Evolutionary conservation across 2,888 invertebrate species (phyloP), one percentile per base, ranked within the genome.

Genomic region (Thera britannica): DNA sequence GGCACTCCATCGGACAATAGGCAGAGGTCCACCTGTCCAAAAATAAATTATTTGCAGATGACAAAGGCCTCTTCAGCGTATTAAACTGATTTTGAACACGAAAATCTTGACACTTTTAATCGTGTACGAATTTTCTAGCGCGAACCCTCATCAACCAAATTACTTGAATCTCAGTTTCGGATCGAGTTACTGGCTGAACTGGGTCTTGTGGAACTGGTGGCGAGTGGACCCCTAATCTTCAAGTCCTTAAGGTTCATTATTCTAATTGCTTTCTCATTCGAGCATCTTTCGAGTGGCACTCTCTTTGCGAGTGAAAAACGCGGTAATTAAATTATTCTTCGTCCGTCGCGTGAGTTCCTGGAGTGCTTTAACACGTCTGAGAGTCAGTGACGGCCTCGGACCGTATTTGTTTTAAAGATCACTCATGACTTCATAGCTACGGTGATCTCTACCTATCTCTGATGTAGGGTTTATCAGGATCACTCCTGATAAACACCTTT

Each of bases 261-360:
- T 81, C 78, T 83, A 84, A 84, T 84, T 83, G 84, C 81, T 83
- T 82, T 75, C 90, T 89, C 88, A 89, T 88, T 87, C 82, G 79
- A 80, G 80, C 86, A 88, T 82, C 85, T 83, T 86, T 87, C 85
- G 80, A 92, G 92, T 83, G 86, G 83, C 83, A 83, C 88, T 86
- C 83, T 85, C 84, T 83, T 84, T 83, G 82, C 81, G 81, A 83
- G 77, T 69, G 81, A 84, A 84, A 88, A 88, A 86, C 82, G 89
- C 83, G 88, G 86, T 90, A 90, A 92, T 92, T 91, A 88, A 89
- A 91, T 92, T 89, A 90, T 89, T 87, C 86, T 86, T 82, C 82
- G 66, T 55, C 75, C 80, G 82, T 79, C 62, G 70, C 72, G 63
- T 70, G 71, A 71, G 67, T 59, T 72, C 66, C 67, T 36, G 46